These are phyloP conservation scores for Steinernema khuongi DNA, from an alignment of 1,140 invertebrate genomes.

Conservation along the genomic window DNA sequence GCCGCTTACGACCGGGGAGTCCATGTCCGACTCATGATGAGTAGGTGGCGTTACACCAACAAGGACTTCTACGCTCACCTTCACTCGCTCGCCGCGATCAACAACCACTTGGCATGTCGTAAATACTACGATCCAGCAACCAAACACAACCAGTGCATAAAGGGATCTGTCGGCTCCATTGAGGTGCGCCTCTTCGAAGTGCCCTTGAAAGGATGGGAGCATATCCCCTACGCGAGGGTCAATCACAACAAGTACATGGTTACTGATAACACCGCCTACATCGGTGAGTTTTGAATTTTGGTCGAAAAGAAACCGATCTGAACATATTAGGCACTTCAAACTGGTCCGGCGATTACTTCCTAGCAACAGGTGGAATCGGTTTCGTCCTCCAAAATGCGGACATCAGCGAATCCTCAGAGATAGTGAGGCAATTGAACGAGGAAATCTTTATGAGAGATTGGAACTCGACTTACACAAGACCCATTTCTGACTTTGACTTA, in stretches of 20 bases:
- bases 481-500: background rate
- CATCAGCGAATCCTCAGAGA: background rate
- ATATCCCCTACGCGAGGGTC: conserved; percentile 81
- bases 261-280: conserved; percentile 82
- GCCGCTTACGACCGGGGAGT: conserved; percentile 74
- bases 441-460: background rate
- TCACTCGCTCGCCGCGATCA: background rate
- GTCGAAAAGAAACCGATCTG: background rate
- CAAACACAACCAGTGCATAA: background rate
- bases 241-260: conserved; percentile 99
- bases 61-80: conserved; percentile 53
- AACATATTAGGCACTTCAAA: conserved; percentile 75
- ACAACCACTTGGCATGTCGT: background rate
- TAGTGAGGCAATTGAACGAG: background rate
- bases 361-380: conserved; percentile 77
- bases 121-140: background rate
- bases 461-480: background rate
- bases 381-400: conserved; percentile 47
- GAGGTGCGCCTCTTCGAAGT: conserved; percentile 62
- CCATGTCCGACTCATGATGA: conserved; percentile 73
- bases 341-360: conserved; percentile 96
- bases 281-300: conserved; percentile 65
- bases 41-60: conserved; percentile 79
- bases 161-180: background rate
- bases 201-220: conserved; percentile 67